A percentile compares a stretch with the other conserved stretches of the same genome.
These are phyloP conservation scores for Montipora cactus DNA, from an alignment of 64 coral and sea anemone genomes.

Conservation along the genomic window DNA sequence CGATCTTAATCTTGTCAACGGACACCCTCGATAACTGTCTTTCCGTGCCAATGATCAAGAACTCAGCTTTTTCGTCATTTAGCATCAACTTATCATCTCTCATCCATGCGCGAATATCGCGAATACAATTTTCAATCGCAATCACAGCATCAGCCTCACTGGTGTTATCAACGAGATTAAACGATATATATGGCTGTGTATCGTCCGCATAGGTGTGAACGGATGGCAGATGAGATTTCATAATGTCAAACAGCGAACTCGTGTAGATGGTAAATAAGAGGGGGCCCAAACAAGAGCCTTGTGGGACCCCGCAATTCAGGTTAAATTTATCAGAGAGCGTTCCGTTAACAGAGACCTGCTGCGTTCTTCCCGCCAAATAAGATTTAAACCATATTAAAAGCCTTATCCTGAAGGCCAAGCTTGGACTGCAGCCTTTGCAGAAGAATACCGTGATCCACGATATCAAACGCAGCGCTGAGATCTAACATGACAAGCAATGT, in stretches of 20 bases:
- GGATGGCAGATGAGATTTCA: conserved; percentile 57
- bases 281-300: not conserved
- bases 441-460: conserved; percentile 24
- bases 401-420: too few species aligned
- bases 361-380: too few species aligned
- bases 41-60: conserved; percentile 17
- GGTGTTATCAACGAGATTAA: conserved; percentile 33
- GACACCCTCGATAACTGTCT: conserved; percentile 12
- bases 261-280: conserved; percentile 52
- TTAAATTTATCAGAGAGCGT: too few species aligned
- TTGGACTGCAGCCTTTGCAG: not conserved
- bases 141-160: conserved; percentile 35
- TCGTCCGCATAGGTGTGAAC: conserved; percentile 54
- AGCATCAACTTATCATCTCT: conserved; percentile 8
- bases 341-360: too few species aligned
- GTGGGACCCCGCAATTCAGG: too few species aligned
- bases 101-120: conserved; percentile 14
- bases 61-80: conserved; percentile 5
- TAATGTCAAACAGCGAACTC: conserved; percentile 43
- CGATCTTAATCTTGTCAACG: conserved; percentile 1
- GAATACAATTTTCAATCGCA: conserved; percentile 32
- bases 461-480: conserved; percentile 3
- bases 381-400: too few species aligned
- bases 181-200: conserved; percentile 49
- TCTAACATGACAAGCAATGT: conserved; percentile 23